A percentile compares a stretch with the other conserved stretches of the same genome.
Conservation (phyloP, 2,888 invertebrate genomes). For the Caenorhabditis sulstoni region DNA sequence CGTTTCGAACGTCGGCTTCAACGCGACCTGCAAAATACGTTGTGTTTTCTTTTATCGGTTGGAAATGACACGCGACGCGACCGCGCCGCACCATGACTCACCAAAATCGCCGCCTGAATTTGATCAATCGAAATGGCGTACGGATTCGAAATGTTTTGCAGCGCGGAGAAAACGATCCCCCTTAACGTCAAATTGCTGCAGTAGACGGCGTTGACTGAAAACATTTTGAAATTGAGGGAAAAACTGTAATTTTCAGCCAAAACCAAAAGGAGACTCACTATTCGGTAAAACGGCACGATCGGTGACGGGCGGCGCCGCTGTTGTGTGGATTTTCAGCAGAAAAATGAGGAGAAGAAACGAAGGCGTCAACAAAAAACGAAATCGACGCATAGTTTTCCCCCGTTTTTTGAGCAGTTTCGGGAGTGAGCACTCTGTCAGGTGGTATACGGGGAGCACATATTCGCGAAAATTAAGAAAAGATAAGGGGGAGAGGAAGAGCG, state of each 20-base stretch:
- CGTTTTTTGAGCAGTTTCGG: background rate
- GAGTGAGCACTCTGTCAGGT: constrained; percentile 27
- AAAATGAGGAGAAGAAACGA: background rate
- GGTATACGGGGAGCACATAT: constrained; percentile 14
- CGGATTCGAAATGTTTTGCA: constrained; percentile 32
- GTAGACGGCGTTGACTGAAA: constrained; percentile 37
- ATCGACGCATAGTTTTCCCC: constrained; percentile 1
- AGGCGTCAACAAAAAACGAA: background rate
- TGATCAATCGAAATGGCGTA: constrained; percentile 40
- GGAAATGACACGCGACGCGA: too few species aligned
- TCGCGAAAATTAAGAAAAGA: constrained; percentile 5
- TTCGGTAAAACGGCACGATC: constrained; percentile 28
- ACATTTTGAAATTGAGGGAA: too few species aligned
- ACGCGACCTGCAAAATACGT: constrained; percentile 25
- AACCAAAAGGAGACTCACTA: constrained; percentile 21
- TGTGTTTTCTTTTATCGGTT: too few species aligned
- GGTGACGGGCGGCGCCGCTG: background rate
- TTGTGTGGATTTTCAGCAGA: background rate
- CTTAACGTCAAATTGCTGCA: constrained; percentile 19
- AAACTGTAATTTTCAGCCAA: constrained; percentile 3
- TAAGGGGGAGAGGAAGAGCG: background rate
- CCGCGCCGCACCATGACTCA: background rate
- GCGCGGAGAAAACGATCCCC: constrained; percentile 5
- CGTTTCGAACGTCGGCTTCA: constrained; percentile 25
- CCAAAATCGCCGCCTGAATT: constrained; percentile 40